Conservation (phyloP, 2,113 vertebrate species). For the Solea solea region DNA sequence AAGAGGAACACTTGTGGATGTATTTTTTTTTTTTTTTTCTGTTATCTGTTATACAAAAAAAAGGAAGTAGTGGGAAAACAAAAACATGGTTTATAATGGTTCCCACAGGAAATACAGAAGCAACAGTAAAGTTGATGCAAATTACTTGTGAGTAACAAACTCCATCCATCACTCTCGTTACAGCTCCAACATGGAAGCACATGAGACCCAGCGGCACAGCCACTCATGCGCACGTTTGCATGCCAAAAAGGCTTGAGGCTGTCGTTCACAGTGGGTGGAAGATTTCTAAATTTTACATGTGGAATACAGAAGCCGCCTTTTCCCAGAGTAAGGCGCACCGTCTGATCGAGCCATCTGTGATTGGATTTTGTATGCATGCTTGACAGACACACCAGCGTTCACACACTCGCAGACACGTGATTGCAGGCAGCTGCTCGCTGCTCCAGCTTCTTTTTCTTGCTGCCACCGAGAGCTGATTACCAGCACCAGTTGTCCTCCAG, state of each 20-base stretch:
- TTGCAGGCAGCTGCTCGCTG: constrained; percentile 51
- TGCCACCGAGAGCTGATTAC: constrained; percentile 68
- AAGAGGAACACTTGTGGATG: constrained; percentile 36
- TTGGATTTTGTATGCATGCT: constrained; percentile 46
- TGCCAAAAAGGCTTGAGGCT: constrained; percentile 51
- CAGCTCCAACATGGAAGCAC: constrained; percentile 28
- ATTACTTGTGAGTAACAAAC: constrained; percentile 71
- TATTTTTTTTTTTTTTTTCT: constrained; percentile 1
- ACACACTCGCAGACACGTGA: constrained; percentile 10
- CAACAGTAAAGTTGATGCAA: constrained; percentile 73
- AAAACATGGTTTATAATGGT: constrained; percentile 42
- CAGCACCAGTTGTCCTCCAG: constrained; percentile 38
- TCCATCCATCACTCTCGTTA: constrained; percentile 74
- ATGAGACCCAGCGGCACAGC: constrained; percentile 35
- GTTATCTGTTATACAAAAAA: constrained; percentile 46
- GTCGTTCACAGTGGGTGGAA: constrained; percentile 53
- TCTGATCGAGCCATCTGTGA: constrained; percentile 69
- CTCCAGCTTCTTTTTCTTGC: constrained; percentile 49
- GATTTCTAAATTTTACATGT: constrained; percentile 54
- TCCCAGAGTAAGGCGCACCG: constrained; percentile 45
- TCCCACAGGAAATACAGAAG: constrained; percentile 49
- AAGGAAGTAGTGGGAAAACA: neutral
- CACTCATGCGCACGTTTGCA: constrained; percentile 53
- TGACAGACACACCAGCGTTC: constrained; percentile 18
- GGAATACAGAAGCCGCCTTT: constrained; percentile 45